Evolutionary conservation across 2,797 vertebrate species (phyloP), one percentile per base, ranked within the genome.

Genomic region (Erethizon dorsatum): DNA sequence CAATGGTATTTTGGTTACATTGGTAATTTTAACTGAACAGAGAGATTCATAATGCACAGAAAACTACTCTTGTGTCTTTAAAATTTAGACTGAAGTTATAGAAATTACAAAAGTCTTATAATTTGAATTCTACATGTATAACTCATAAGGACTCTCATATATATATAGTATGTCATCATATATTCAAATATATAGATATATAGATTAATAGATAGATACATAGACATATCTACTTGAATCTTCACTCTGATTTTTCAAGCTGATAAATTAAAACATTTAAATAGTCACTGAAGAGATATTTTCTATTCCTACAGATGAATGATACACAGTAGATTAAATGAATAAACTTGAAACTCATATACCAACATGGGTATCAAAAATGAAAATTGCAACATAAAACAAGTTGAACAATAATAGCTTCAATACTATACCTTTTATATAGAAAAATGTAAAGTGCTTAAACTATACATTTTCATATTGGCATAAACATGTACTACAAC

Each of bases 31-130:
- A 96, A 57, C 15, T 15, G 9, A 17, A 79, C n/a, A 77, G 52
- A 95, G 45, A 94, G 8, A 82, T 75, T 87, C 10, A 80, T 78
- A 5, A 83, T 31, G 10, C 45, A 69, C 15, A 77, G 13, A 94
- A 69, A 86, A 10, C 2, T 83, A 85, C 73, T 41, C 2, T 33
- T 87, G 0, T 31, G 1, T 57, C 33, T 15, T 95, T 95, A 93
- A 94, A 86, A 86, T 86, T 86, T 10, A 88, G 50, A 86, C 37
- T 80, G 69, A 90, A 90, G 20, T 63, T 83, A 83, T 31, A 83
- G 31, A 90, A 37, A 54, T 84, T 20, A 83, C 28, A 85, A 69
- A 83, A 63, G 20, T 89, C 13, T 95, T 80, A 24, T 11, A 86
- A 93, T 93, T 91, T 13, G 13, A 92, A 24, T 83, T 71, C 14